Percentiles rank a stretch among this genome's conserved stretches.
Evolutionary conservation across 2,797 vertebrate genomes (phyloP).

Genomic region (Tiaroga cobitis): DNA sequence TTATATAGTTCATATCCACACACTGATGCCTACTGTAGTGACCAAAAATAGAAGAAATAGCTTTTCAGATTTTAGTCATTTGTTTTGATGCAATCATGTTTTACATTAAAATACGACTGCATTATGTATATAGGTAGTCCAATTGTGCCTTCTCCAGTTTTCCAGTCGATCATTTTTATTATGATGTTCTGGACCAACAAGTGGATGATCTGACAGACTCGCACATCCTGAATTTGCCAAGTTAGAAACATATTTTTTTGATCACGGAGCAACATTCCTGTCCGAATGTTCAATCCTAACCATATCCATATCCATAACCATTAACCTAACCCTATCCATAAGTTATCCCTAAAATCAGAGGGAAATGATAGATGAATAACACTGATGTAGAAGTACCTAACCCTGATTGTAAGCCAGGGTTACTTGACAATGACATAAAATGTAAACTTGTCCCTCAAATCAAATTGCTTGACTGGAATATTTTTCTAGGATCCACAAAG

Average conservation of each 20-base stretch:
- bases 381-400: background rate
- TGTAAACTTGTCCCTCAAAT: background rate
- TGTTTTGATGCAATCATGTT: background rate
- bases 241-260: background rate
- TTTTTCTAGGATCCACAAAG: too few relatives aligned
- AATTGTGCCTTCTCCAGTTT: background rate
- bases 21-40: background rate
- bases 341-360: constrained; percentile 2
- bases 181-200: background rate
- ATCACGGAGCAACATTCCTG: background rate
- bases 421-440: background rate
- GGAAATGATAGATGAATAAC: background rate
- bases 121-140: background rate
- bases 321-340: too few relatives aligned
- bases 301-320: background rate
- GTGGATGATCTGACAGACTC: background rate
- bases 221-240: background rate
- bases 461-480: background rate
- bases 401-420: background rate
- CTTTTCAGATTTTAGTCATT: background rate
- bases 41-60: background rate
- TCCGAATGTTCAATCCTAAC: background rate
- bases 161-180: background rate
- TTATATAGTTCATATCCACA: background rate
- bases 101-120: background rate